Conservation (phyloP, 2,888 invertebrate species). For the Drosophila neotestacea region DNA sequence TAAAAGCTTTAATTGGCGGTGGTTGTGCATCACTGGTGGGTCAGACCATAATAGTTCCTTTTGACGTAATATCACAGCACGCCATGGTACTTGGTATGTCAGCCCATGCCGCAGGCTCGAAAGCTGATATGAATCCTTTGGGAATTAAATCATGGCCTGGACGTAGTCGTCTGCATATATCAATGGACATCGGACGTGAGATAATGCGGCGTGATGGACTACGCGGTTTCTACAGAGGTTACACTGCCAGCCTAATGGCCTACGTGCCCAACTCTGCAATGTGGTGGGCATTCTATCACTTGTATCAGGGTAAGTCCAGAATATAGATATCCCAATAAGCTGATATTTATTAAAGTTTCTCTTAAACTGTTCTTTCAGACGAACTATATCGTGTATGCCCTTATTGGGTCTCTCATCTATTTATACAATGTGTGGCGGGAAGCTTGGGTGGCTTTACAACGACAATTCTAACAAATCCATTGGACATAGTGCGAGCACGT, state of each 20-base stretch:
- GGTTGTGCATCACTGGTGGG: conserved; percentile 96
- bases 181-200: conserved; percentile 90
- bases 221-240: conserved; percentile 96
- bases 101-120: conserved; percentile 78
- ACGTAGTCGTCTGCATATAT: conserved; percentile 89
- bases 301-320: conserved; percentile 92
- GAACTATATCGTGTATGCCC: conserved; percentile 91
- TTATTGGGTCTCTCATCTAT: conserved; percentile 91
- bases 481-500: conserved; percentile 96
- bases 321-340: background rate
- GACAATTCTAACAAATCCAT: conserved; percentile 96
- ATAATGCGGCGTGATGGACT: conserved; percentile 94
- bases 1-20: conserved; percentile 93
- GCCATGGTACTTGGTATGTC: conserved; percentile 95
- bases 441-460: conserved; percentile 97
- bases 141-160: conserved; percentile 89
- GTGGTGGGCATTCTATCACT: conserved; percentile 98
- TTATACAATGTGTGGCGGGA: conserved; percentile 95
- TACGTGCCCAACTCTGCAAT: conserved; percentile 99
- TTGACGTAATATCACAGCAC: conserved; percentile 98
- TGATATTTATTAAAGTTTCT: background rate
- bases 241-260: conserved; percentile 95
- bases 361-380: conserved; percentile 86
- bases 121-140: conserved; percentile 90
- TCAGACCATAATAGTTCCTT: conserved; percentile 97